Base-by-base conservation (phyloP, 1,140 invertebrate species). In the Batillaria attramentaria region DNA sequence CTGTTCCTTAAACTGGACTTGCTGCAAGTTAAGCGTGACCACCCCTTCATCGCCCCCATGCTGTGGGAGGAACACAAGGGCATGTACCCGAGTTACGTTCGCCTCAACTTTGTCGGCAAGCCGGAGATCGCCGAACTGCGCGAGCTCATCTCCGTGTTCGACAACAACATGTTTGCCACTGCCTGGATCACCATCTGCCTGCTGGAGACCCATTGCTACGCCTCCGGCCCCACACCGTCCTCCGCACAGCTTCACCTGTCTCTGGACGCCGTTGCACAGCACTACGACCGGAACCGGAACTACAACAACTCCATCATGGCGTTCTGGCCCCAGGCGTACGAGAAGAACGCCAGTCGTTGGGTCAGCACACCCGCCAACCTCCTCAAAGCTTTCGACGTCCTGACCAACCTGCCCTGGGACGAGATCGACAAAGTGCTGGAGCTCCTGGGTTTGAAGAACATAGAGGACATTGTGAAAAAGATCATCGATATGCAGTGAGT, bases 81-180 rank as follows among this genome's bases (percentile, higher is more conserved):
- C 57, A 70, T 87, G 41, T 89, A 85, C 75, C 83, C 83, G 70
- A 88, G 87, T 76, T 84, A 87, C 42, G 86, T 89, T 3, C 82
- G 84, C 72, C 77, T 86, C 35, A 86, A 89, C 81, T 86, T 89
- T 54, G 86, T 87, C 77, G 88, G 88, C 2, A 77, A 78, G 31
- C 81, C 83, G n/a, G 81, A 82, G 4, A 43, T 85, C 54, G 81
- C 84, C 33, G 79, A 84, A 16, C 13, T 87, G 20, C 77, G 88
- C 2, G 82, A 87, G 31, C 50, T 77, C 24, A 84, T 87, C 24
- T 65, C 78, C 18, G 83, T 89, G 24, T 89, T 83, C 79, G 88
- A 89, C 79, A 87, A 88, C 78, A 87, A 89, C 80, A 89, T 88
- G 87, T 89, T 89, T 78, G 87, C 85, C 0, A 89, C 88, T 35